phyloP scores from a whole-genome alignment of 92 coral and sea anemone species.

The Pocillopora meandrina region DNA sequence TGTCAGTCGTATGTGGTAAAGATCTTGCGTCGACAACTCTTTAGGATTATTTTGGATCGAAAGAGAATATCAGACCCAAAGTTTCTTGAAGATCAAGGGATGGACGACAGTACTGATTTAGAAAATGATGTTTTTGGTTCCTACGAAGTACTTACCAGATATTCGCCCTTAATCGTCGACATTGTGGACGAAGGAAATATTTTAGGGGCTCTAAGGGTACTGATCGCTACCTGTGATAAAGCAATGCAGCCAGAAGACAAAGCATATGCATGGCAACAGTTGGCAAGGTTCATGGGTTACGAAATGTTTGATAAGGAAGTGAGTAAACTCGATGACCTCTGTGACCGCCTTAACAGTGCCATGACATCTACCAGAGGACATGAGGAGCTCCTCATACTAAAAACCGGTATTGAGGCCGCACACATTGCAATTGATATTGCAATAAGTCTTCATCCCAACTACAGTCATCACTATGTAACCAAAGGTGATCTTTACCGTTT shows the following conservation, averaged over 20 bases:
- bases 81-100: background rate
- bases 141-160: slow-evolving; percentile 43
- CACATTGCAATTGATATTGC: slow-evolving; percentile 67
- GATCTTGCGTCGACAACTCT: slow-evolving; percentile 37
- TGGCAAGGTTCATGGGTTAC: slow-evolving; percentile 66
- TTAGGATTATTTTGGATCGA: slow-evolving; percentile 44
- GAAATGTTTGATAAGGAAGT: slow-evolving; percentile 48
- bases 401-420: slow-evolving; percentile 59
- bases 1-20: slow-evolving; percentile 47
- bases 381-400: slow-evolving; percentile 9
- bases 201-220: slow-evolving; percentile 40
- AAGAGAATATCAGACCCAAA: too few species aligned
- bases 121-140: slow-evolving; percentile 50
- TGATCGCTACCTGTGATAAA: slow-evolving; percentile 43
- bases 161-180: slow-evolving; percentile 42
- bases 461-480: slow-evolving; percentile 49
- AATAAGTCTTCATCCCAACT: slow-evolving; percentile 31
- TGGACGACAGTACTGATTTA: slow-evolving; percentile 18
- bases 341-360: slow-evolving; percentile 13
- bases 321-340: slow-evolving; percentile 10
- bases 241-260: slow-evolving; percentile 37
- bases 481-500: slow-evolving; percentile 55
- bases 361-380: background rate
- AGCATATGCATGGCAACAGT: slow-evolving; percentile 65
- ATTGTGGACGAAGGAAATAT: slow-evolving; percentile 11